phyloP scores from a whole-genome alignment of 2,888 invertebrate species.

The Galerucella nymphaeae region DNA sequence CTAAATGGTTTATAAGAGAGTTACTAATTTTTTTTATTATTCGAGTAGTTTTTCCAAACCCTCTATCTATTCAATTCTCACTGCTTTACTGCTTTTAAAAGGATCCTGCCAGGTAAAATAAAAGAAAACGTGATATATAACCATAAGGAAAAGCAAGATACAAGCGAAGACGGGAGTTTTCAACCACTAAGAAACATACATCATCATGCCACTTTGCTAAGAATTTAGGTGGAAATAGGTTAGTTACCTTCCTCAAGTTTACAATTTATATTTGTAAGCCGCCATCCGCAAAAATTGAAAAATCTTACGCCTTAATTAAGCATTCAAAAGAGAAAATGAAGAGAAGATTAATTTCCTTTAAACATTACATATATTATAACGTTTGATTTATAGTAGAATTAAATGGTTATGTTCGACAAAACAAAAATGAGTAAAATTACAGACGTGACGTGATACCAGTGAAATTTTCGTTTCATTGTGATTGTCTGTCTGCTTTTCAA shows the following conservation, averaged over 20 bases:
- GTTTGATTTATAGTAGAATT: background rate
- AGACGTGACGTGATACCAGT: too few relatives aligned
- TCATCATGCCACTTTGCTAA: conserved; percentile 12
- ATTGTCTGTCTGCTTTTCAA: background rate
- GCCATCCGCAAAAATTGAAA: conserved; percentile 3
- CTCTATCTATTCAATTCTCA: background rate
- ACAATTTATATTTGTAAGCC: conserved; percentile 16
- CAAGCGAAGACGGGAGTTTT: background rate
- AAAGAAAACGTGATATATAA: background rate
- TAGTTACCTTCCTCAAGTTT: conserved; percentile 1
- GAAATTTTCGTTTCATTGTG: too few relatives aligned
- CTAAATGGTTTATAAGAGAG: too few relatives aligned
- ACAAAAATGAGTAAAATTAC: background rate
- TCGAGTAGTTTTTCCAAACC: too few relatives aligned
- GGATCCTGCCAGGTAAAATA: background rate
- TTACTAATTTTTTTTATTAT: too few relatives aligned
- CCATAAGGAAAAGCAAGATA: background rate
- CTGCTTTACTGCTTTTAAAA: background rate
- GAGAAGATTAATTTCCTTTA: conserved; percentile 12
- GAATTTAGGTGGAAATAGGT: conserved; percentile 4
- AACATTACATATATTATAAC: background rate
- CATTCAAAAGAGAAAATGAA: conserved; percentile 5
- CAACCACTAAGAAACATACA: conserved; percentile 7
- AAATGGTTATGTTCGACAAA: background rate
- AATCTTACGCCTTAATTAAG: conserved; percentile 9